A percentile compares a stretch with the other conserved stretches of the same genome.
Evolutionary conservation across 2,888 invertebrate species (phyloP).

Genomic region (Chloromyia formosa): DNA sequence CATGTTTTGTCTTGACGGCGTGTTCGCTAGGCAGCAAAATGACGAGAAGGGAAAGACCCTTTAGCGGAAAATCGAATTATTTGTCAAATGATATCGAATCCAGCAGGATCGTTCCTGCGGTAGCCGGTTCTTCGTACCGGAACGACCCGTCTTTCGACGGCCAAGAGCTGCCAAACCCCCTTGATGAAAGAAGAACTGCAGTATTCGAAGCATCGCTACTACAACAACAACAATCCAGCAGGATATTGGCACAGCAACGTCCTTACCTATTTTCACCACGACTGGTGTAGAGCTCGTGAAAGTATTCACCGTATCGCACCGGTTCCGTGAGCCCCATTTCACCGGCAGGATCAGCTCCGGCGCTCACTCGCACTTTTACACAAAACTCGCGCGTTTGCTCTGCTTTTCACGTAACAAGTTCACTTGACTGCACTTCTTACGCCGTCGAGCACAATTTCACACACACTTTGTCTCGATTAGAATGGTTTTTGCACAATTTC

Average conservation of each 20-base stretch:
- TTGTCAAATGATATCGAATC: too few species aligned
- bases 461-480: background rate
- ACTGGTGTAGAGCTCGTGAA: conserved; percentile 63
- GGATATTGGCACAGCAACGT: too few species aligned
- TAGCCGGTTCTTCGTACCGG: too few species aligned
- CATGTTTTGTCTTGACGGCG: background rate
- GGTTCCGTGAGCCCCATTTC: conserved; percentile 61
- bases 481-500: background rate
- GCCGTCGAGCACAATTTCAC: background rate
- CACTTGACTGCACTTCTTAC: conserved; percentile 4
- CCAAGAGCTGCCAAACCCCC: too few species aligned
- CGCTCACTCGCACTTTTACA: conserved; percentile 14
- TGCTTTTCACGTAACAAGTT: conserved; percentile 21
- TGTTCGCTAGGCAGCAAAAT: too few species aligned
- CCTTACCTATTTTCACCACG: conserved; percentile 58
- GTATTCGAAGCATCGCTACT: too few species aligned
- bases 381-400: background rate
- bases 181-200: too few species aligned
- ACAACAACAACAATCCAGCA: too few species aligned
- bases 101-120: too few species aligned
- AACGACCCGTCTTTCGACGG: too few species aligned
- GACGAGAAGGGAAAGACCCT: too few species aligned
- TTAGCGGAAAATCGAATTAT: too few species aligned
- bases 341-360: background rate
- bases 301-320: conserved; percentile 63